Evolutionary conservation across 2,113 vertebrate species (phyloP), one percentile per base, ranked within the genome.

Genomic region (Phyllostomus hastatus): DNA sequence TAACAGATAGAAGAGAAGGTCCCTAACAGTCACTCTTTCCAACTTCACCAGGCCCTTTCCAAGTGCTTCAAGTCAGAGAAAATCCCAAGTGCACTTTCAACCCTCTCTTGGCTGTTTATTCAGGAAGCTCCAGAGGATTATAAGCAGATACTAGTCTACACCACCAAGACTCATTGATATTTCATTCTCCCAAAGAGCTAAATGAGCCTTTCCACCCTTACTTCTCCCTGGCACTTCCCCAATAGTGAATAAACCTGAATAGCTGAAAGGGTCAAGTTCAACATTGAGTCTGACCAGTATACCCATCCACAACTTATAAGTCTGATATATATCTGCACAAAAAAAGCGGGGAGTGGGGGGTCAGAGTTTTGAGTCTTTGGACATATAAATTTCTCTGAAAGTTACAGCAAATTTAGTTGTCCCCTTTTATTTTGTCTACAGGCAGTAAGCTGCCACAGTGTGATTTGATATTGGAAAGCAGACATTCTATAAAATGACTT

Each of bases 401-500:
- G 5, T 0, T 7, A 46, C 41, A 59, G n/a, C 7, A 79, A 64
- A 81, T 46, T 61, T 19, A 3, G 4, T 67, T 57, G 10, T 67
- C 28, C 86, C 35, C 43, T 80, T 88, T 43, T 61, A 46, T 16
- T 84, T 50, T 72, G 4, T 31, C 19, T 57, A 33, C 20, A 61
- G 57, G 54, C 31, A 72, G 24, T 90, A 64, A 83, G n/a, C 31
- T 52, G 43, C 22, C 31, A 90, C 17, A n/a, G 9, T 19, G 35
- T 35, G 26, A 41, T 10, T 5, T 69, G 19, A 88, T 87, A 92
- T 17, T 75, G 35, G 35, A 90, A 94, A 92, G 24, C 26, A 57
- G n/a, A 24, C 38, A 26, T 80, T 70, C 59, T 61, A 16, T 80
- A 90, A 87, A 70, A 82, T 86, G 16, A 64, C 19, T 80, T 90